Base-by-base conservation (phyloP, 2,888 invertebrate species). In the Drosophila picticornis region DNA sequence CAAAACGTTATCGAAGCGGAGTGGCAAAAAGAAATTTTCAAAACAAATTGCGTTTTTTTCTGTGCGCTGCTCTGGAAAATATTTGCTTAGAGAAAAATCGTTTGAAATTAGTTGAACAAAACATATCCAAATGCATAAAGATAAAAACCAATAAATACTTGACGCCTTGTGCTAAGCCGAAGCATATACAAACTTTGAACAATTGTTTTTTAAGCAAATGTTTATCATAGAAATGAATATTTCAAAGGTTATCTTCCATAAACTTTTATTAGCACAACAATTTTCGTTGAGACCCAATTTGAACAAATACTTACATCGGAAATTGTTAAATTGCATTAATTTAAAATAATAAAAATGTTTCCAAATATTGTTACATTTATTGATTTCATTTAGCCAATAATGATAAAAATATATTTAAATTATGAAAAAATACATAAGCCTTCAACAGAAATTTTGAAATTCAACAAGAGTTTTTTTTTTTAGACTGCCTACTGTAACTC, bases 91-190 rank as follows among this genome's bases (percentile, higher is more conserved):
- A 75, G 74, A 83, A 80, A 88, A 85, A 88, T 83, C 78, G 74
- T 85, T 88, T 88, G 75, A 86, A 88, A 88, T 90, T 80, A 83
- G 78, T 83, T 81, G 73, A 88, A 88, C 73, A 83, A 70, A 90
- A 64, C 72, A 90, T 77, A 90, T 80, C 31, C 62, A 43, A 71
- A 66, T 63, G 60, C 74, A 79, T 79, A 57, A 78, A 71, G 51
- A 61, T 60, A 80, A 80, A 80, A 81, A 73, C 57, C 81, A 76
- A 83, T 86, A 90, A 86, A 86, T 90, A 86, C 64, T 77, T 77
- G 75, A 85, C 73, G 77, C 72, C 68, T 55, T 61, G 53, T 59
- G 34, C 34, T 59, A 16, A 53, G 40, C 40, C 51, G 6, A 22
- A 43, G n/a, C 53, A 63, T 83, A 84, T 85, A 90, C 86, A 90